phyloP scores from a whole-genome alignment of 2,113 vertebrate genomes.

The Burhinus oedicnemus region DNA sequence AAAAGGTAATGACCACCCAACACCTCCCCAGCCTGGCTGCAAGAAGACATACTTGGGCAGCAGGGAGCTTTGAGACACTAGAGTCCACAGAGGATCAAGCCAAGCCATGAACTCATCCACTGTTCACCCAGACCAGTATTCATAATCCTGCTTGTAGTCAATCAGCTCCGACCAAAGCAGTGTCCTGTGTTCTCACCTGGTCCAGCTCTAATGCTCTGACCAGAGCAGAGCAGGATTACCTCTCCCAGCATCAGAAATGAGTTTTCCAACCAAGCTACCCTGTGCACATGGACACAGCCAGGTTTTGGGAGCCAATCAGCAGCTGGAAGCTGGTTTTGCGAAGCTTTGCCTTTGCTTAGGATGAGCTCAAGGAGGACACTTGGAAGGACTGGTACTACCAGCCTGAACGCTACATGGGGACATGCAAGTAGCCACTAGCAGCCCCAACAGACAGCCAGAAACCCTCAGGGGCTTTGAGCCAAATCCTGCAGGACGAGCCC shows the following conservation, averaged over 20 bases:
- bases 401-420: fast-evolving
- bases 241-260: neutral
- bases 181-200: neutral
- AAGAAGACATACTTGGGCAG: neutral
- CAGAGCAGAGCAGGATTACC: neutral
- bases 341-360: neutral
- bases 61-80: neutral
- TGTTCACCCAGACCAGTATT: neutral
- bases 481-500: neutral
- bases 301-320: neutral
- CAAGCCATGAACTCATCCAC: neutral
- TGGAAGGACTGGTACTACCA: neutral
- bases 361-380: neutral
- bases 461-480: neutral
- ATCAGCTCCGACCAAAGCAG: neutral
- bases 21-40: neutral
- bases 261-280: neutral
- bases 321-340: neutral
- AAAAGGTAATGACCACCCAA: neutral
- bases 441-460: neutral
- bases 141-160: neutral
- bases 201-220: neutral
- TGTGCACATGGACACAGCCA: fast-evolving
- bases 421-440: neutral
- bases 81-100: neutral